Evolutionary conservation across 2,888 invertebrate genomes (phyloP).

Genomic region (Lepidocyrtinus sp.): DNA sequence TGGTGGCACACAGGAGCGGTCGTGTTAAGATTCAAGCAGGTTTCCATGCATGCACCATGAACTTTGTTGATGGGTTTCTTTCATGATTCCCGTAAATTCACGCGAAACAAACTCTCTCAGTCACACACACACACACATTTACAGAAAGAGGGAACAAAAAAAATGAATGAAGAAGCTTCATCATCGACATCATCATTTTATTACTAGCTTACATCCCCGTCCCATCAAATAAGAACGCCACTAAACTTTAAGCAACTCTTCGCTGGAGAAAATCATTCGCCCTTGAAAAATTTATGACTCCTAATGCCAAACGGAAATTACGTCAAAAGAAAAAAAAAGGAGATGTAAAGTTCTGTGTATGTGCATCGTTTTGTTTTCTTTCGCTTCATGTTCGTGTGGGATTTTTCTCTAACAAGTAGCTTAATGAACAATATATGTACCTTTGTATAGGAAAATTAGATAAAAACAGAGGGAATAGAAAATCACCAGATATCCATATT

Average conservation of each 20-base stretch:
- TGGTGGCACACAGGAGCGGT: slow-evolving; percentile 1
- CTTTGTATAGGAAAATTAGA: slow-evolving; percentile 1
- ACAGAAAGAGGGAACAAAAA: slow-evolving; percentile 1
- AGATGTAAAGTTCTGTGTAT: slow-evolving; percentile 41
- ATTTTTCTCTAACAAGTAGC: slow-evolving; percentile 15
- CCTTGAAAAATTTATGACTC: slow-evolving; percentile 71
- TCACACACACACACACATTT: no score
- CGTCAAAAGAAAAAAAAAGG: slow-evolving; percentile 68
- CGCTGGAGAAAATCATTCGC: slow-evolving; percentile 70
- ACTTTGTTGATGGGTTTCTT: slow-evolving; percentile 11
- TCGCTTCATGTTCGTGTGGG: slow-evolving; percentile 22
- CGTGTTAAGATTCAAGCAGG: neutral
- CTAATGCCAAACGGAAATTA: slow-evolving; percentile 71
- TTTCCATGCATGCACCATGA: slow-evolving; percentile 7
- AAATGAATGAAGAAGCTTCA: slow-evolving; percentile 10
- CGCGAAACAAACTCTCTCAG: neutral
- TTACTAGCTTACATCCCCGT: neutral
- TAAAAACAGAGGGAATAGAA: slow-evolving; percentile 1
- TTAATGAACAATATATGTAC: neutral
- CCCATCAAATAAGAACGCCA: neutral
- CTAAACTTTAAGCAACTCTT: neutral
- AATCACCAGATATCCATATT: neutral
- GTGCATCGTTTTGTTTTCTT: neutral
- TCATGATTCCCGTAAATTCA: slow-evolving; percentile 3
- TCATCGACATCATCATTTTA: slow-evolving; percentile 13